These are phyloP conservation scores for Campylomormyrus numenius DNA, from an alignment of 2,113 vertebrate species.

Conservation along the genomic window DNA sequence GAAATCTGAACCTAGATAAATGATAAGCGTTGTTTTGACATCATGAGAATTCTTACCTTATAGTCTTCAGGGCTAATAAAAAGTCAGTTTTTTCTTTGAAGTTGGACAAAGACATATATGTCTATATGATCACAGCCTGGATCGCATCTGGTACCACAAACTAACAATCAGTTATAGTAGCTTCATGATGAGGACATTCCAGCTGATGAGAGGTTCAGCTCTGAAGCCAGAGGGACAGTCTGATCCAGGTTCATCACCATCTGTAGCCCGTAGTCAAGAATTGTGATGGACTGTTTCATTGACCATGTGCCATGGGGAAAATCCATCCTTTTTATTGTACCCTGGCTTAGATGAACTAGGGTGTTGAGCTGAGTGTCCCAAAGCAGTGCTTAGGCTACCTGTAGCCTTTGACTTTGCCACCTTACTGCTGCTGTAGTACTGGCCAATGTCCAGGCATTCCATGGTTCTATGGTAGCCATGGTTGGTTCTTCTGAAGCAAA, in stretches of 20 bases:
- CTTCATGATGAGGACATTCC: not conserved
- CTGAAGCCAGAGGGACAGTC: not conserved
- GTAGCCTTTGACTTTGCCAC: not conserved
- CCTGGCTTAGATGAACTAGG: not conserved
- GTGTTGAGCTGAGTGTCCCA: not conserved
- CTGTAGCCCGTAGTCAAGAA: not conserved
- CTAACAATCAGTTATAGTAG: conserved; percentile 10
- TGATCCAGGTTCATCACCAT: conserved; percentile 13
- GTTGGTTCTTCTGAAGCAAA: not conserved
- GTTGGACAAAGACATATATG: not conserved
- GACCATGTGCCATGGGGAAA: not conserved
- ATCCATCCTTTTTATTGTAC: conserved; percentile 8
- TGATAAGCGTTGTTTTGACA: not conserved
- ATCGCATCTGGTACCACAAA: not conserved
- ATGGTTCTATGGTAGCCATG: not conserved
- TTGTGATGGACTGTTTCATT: conserved; percentile 12
- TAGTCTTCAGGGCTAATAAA: not conserved
- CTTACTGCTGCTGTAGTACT: not conserved
- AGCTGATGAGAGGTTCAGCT: not conserved
- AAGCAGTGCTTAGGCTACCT: not conserved
- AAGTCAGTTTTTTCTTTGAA: not conserved
- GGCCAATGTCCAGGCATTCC: not conserved
- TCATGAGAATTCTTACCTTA: not conserved
- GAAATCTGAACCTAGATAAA: not conserved
- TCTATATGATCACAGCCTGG: not conserved